Conservation (phyloP, 2,797 vertebrate genomes). For the Anniella stebbinsi region DNA sequence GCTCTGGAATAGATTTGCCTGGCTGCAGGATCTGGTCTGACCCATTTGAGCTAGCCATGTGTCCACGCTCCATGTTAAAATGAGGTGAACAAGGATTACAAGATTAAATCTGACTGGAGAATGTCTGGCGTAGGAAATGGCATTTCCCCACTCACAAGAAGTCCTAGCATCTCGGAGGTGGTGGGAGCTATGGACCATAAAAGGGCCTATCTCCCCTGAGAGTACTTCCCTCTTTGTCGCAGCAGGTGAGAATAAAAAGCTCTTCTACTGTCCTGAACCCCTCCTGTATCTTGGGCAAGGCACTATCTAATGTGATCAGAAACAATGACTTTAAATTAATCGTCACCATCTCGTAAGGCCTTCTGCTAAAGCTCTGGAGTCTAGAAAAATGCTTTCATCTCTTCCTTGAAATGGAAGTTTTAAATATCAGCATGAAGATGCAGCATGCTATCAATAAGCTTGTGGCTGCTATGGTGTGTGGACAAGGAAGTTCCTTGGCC, state of each 20-base stretch:
- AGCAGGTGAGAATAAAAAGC: neutral
- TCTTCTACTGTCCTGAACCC: neutral
- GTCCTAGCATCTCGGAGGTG: neutral
- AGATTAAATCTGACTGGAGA: too few relatives aligned
- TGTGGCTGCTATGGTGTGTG: slow-evolving; percentile 15
- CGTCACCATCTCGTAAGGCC: neutral
- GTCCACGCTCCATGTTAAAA: too few relatives aligned
- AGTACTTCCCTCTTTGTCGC: neutral
- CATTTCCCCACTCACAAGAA: neutral
- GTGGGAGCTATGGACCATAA: neutral
- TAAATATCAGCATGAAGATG: accelerated
- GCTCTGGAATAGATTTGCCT: neutral
- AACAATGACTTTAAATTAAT: neutral
- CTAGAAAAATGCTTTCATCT: neutral
- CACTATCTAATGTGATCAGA: neutral
- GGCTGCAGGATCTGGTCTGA: too few relatives aligned
- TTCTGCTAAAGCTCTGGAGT: neutral
- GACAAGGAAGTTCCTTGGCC: neutral
- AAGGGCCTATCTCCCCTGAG: neutral
- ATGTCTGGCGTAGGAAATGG: too few relatives aligned
- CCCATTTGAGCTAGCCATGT: too few relatives aligned
- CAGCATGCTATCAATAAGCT: neutral
- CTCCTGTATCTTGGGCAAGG: neutral
- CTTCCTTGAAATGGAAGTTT: neutral
- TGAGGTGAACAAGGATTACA: too few relatives aligned